These are phyloP conservation scores for Sinocyclocheilus maitianheensis DNA, from an alignment of 2,113 vertebrate genomes.

Conservation along the genomic window DNA sequence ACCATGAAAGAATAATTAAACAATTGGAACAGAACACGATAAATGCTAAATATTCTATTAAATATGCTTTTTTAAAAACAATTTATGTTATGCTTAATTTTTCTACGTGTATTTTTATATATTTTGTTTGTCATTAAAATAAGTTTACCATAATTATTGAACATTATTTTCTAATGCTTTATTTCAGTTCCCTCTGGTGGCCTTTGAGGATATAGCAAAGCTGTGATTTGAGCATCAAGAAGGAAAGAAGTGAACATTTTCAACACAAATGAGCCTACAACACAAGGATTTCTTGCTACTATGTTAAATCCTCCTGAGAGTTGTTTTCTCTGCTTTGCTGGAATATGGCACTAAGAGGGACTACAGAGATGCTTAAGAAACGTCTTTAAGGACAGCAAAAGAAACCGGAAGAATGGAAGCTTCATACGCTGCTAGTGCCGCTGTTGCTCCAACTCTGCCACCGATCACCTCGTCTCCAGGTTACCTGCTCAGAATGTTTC, in stretches of 20 bases:
- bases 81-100: too few species aligned
- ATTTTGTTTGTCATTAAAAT: not conserved
- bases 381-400: slow-evolving; percentile 32
- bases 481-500: slow-evolving; percentile 68
- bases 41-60: not conserved
- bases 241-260: not conserved
- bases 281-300: not conserved
- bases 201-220: slow-evolving; percentile 12
- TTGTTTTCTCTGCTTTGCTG: not conserved
- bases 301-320: not conserved
- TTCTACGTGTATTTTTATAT: not conserved
- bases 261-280: not conserved
- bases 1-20: not conserved
- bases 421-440: slow-evolving; percentile 54
- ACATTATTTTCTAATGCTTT: slow-evolving; percentile 9
- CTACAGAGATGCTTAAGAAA: slow-evolving; percentile 15
- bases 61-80: not conserved
- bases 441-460: slow-evolving; percentile 43
- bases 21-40: not conserved
- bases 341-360: slow-evolving; percentile 22
- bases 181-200: slow-evolving; percentile 58
- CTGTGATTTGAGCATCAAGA: slow-evolving; percentile 13
- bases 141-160: not conserved
- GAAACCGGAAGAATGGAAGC: slow-evolving; percentile 46
- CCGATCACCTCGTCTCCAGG: slow-evolving; percentile 41